These are phyloP conservation scores for Eucidaris tribuloides DNA, from an alignment of 35 echinoderm and acorn worm genomes.

Conservation along the genomic window DNA sequence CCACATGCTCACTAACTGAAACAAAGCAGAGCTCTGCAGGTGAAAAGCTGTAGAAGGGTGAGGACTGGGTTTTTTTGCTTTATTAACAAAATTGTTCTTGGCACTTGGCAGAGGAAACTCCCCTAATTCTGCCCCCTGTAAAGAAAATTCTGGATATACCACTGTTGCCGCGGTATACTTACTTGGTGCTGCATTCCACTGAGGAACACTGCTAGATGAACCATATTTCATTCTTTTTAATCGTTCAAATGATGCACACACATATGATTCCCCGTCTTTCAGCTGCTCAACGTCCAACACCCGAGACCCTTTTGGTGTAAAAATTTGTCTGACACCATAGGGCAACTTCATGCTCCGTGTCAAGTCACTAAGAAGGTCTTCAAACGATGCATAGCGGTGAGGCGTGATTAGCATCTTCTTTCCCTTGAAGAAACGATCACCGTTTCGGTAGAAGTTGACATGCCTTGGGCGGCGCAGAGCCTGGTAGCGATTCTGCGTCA, in stretches of 20 bases:
- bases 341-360: slow-evolving; percentile 87
- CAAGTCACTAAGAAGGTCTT: slow-evolving; percentile 78
- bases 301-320: slow-evolving; percentile 51
- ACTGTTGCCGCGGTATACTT: no score
- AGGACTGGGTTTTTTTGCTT: no score
- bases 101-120: no score
- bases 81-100: no score
- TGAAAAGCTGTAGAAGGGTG: no score
- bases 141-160: not conserved
- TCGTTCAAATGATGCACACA: slow-evolving; percentile 95
- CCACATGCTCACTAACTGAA: no score
- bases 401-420: slow-evolving; percentile 87
- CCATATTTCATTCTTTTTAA: slow-evolving; percentile 90
- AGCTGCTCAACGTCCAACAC: slow-evolving; percentile 76
- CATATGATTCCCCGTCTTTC: slow-evolving; percentile 77
- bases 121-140: no score
- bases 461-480: slow-evolving; percentile 46
- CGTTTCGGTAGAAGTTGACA: slow-evolving; percentile 89
- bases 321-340: slow-evolving; percentile 89
- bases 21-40: no score
- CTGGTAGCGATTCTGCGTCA: slow-evolving; percentile 31
- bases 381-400: slow-evolving; percentile 67
- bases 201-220: slow-evolving; percentile 13
- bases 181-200: slow-evolving; percentile 66
- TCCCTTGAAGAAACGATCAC: slow-evolving; percentile 86